Percentiles rank a stretch among this genome's conserved stretches.
Conservation (phyloP, 2,113 vertebrate genomes). For the Furnarius figulus region DNA sequence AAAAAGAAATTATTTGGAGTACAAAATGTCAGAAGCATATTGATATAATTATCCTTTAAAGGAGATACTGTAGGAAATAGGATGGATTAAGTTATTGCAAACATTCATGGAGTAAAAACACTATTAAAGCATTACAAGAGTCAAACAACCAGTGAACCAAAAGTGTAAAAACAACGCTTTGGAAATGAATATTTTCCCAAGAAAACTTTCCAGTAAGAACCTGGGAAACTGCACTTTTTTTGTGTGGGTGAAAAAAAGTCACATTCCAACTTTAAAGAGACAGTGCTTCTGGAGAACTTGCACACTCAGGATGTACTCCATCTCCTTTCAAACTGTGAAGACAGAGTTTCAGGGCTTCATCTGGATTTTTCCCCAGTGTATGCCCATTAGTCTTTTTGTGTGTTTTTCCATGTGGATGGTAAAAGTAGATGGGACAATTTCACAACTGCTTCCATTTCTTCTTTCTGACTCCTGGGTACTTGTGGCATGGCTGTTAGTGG, state of each 20-base stretch:
- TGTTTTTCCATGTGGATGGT: slow-evolving; percentile 3
- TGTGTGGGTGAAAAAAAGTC: neutral
- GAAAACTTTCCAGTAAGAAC: slow-evolving; percentile 55
- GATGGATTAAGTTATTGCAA: slow-evolving; percentile 37
- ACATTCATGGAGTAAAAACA: slow-evolving; percentile 18
- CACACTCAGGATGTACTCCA: neutral
- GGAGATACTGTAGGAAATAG: slow-evolving; percentile 41
- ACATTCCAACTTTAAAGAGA: slow-evolving; percentile 30
- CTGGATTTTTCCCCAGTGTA: neutral
- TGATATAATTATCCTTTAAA: slow-evolving; percentile 40
- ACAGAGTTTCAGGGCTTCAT: neutral
- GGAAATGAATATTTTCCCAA: slow-evolving; percentile 46
- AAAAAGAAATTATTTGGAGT: neutral
- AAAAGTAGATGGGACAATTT: slow-evolving; percentile 22
- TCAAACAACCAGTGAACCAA: slow-evolving; percentile 24
- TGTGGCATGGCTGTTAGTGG: neutral
- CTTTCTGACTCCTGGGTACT: neutral
- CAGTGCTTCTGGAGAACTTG: neutral
- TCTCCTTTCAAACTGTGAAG: neutral
- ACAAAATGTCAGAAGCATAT: neutral
- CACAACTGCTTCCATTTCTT: slow-evolving; percentile 16
- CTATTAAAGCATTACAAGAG: slow-evolving; percentile 5
- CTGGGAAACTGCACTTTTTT: slow-evolving; percentile 53
- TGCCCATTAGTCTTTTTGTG: neutral
- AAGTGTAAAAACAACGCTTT: slow-evolving; percentile 35